These are phyloP conservation scores for Tillus elongatus DNA, from an alignment of 2,888 invertebrate species.

Conservation along the genomic window DNA sequence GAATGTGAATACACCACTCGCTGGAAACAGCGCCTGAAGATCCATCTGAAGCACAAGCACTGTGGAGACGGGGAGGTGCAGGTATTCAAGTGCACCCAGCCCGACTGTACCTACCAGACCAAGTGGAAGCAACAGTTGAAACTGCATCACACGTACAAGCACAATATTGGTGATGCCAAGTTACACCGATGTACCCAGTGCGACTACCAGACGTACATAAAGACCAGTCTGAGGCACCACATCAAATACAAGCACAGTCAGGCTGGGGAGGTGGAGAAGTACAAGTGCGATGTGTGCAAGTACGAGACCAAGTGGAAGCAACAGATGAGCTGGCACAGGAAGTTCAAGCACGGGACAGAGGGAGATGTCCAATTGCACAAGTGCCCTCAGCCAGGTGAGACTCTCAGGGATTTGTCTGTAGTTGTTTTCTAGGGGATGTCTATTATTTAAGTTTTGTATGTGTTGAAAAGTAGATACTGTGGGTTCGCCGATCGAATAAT, in stretches of 20 bases:
- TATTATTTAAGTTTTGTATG: too few relatives aligned
- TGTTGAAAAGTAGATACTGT: too few relatives aligned
- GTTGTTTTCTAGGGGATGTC: too few relatives aligned
- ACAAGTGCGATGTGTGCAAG: background rate
- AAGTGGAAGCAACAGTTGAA: constrained; percentile 4
- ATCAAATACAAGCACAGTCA: background rate
- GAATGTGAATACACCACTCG: background rate
- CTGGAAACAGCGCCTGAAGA: background rate
- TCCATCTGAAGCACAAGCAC: background rate
- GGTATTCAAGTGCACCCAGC: background rate
- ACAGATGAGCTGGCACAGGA: background rate
- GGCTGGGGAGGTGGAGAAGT: background rate
- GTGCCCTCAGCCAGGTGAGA: constrained; percentile 2
- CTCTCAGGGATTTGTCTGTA: too few relatives aligned
- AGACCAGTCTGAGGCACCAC: constrained; percentile 3
- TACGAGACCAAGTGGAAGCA: constrained; percentile 2
- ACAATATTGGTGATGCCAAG: background rate
- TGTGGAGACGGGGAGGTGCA: background rate
- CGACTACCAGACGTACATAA: background rate
- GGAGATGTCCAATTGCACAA: background rate
- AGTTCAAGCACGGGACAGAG: constrained; percentile 2
- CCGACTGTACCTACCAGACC: constrained; percentile 2
- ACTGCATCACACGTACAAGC: background rate
- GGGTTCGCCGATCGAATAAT: too few relatives aligned
- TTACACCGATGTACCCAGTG: background rate